phyloP scores from a whole-genome alignment of 2,888 invertebrate species.

The Conomelus anceps region DNA sequence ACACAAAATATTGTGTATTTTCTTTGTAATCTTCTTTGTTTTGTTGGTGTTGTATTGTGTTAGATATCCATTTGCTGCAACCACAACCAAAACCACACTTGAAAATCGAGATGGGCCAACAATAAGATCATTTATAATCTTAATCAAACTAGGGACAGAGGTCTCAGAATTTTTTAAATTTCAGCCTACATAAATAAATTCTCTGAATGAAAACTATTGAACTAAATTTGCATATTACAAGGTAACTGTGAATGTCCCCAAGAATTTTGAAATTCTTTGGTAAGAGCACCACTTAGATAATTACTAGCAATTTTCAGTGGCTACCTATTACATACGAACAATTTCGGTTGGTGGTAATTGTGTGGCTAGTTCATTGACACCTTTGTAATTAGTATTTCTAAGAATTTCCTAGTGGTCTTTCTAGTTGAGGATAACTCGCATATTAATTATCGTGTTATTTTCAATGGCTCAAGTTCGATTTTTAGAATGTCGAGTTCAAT shows the following conservation, averaged over 20 bases:
- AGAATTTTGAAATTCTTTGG: not conserved
- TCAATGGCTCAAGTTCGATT: not conserved
- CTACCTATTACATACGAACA: not conserved
- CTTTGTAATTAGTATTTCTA: not conserved
- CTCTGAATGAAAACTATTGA: not conserved
- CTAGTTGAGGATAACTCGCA: not conserved
- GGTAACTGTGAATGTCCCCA: not conserved
- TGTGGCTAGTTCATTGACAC: not conserved
- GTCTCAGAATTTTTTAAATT: too few relatives aligned
- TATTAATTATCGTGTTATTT: not conserved
- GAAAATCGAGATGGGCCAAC: too few relatives aligned
- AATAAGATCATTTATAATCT: too few relatives aligned
- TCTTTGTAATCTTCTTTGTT: too few relatives aligned
- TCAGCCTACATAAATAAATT: too few relatives aligned
- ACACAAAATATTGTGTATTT: too few relatives aligned
- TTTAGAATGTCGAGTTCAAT: not conserved
- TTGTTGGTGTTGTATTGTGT: too few relatives aligned
- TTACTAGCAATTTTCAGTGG: not conserved
- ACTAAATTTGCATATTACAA: not conserved
- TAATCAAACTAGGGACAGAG: too few relatives aligned
- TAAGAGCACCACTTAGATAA: not conserved
- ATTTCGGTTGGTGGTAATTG: not conserved
- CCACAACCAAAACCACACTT: too few relatives aligned
- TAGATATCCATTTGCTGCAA: too few relatives aligned
- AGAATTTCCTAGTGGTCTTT: not conserved